Evolutionary conservation across 1,140 invertebrate species (phyloP), one percentile per base, ranked within the genome.

Genomic region (Drosophila simulans): DNA sequence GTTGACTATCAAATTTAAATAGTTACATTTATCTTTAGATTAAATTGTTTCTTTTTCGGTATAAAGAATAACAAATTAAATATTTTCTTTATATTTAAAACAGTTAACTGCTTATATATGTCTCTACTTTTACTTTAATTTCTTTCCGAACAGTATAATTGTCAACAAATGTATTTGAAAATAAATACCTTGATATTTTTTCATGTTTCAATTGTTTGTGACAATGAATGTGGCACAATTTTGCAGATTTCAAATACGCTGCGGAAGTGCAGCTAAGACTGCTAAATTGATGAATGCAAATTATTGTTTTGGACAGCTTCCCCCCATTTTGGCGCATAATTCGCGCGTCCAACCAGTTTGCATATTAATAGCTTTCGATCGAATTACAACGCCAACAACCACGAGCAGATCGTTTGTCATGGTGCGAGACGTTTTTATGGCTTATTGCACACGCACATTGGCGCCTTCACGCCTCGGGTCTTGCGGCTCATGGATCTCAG

Each of bases 371-470:
- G 34, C n/a, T 65, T 65, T 77, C 51, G 13, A 25, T 35, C 42
- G 59, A 17, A 59, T 59, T 46, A 60, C 68, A 70, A 42, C 52
- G 35, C 46, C 59, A 58, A 49, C 52, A 57, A 76, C 51, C 42
- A 74, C 53, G 53, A 49, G 40, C 43, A 37, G 52, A 31, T 45
- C 27, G 58, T 64, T 80, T 84, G 77, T 85, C 77, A 78, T 64
- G 65, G 27, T 76, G 22, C 52, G 35, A 56, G 63, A 35, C 64
- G 40, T 48, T 69, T 78, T 72, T 71, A 82, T 48, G 60, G 63
- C 59, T 62, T 81, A 71, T 71, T 68, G 66, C 84, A 77, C 65
- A 86, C 83, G 83, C 83, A 86, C 65, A 83, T 86, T 86, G 55
- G 66, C 83, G 76, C 84, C 84, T 89, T 64, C 56, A 64, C 65